Evolutionary conservation across 2,888 invertebrate genomes (phyloP).

Genomic region (Hedychridium roseum): DNA sequence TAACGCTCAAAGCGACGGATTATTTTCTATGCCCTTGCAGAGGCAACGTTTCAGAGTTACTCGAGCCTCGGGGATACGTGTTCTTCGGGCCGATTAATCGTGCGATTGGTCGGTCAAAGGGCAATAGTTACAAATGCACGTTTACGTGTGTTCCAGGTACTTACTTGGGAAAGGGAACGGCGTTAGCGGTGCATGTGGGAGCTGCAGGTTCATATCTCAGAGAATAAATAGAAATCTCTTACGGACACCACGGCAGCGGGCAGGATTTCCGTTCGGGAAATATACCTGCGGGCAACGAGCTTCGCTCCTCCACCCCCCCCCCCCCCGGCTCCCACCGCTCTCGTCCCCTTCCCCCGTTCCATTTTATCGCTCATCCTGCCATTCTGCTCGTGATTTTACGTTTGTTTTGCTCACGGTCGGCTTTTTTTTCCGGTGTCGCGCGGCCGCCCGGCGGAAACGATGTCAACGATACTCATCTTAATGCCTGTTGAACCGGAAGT

Average conservation of each 20-base stretch:
- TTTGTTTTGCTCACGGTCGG: constrained; percentile 35
- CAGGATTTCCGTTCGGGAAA: constrained; percentile 17
- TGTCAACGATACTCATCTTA: constrained; percentile 58
- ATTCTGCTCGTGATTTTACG: constrained; percentile 5
- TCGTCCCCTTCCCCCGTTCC: neutral
- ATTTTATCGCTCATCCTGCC: neutral
- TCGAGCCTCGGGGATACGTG: too few species aligned
- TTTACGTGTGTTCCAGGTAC: neutral
- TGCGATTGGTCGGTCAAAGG: neutral
- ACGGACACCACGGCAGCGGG: constrained; percentile 11
- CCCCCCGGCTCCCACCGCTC: neutral
- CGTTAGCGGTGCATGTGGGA: too few species aligned
- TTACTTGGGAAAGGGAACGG: too few species aligned
- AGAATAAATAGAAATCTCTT: constrained; percentile 17
- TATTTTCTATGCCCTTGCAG: too few species aligned
- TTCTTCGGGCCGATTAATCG: too few species aligned
- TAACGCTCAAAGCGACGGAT: too few species aligned
- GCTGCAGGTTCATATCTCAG: constrained; percentile 18
- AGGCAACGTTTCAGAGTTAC: too few species aligned
- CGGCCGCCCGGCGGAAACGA: constrained; percentile 40
- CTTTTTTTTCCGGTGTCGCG: constrained; percentile 24
- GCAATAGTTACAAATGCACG: constrained; percentile 1
- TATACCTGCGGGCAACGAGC: constrained; percentile 9
- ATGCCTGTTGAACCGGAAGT: constrained; percentile 50
- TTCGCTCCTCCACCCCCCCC: neutral